Percentiles rank a stretch among this genome's conserved stretches.
These are phyloP conservation scores for Sebastes steindachneri DNA, from an alignment of 2,797 vertebrate genomes.

Conservation along the genomic window DNA sequence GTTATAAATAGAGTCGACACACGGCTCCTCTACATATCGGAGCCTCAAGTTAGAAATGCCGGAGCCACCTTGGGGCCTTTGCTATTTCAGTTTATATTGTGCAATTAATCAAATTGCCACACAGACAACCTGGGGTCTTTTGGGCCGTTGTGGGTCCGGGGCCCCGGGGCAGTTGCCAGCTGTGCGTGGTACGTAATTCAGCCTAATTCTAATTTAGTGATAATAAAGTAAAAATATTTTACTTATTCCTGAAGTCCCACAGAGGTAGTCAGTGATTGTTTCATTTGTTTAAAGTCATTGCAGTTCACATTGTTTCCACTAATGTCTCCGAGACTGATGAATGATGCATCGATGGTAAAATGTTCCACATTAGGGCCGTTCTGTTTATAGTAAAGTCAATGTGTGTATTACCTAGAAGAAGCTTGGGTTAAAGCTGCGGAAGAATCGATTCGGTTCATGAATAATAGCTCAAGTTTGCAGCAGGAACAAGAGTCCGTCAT, in stretches of 20 bases:
- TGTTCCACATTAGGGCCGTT: constrained; percentile 18
- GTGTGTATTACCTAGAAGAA: background rate
- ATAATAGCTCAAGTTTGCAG: background rate
- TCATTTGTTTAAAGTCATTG: background rate
- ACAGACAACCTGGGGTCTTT: background rate
- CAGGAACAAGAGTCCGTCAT: background rate
- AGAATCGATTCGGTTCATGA: background rate
- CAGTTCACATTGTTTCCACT: background rate
- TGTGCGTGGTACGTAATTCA: background rate
- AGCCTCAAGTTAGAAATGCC: background rate
- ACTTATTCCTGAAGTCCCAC: background rate
- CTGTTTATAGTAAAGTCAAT: background rate
- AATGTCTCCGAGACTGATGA: background rate
- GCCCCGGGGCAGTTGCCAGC: background rate
- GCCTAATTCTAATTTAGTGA: background rate
- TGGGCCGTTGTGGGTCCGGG: background rate
- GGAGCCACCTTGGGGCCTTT: background rate
- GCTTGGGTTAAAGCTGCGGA: background rate
- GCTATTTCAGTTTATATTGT: background rate
- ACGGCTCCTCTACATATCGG: background rate
- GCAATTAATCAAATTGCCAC: background rate
- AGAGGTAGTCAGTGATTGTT: background rate
- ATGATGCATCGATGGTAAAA: background rate
- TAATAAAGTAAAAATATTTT: background rate
- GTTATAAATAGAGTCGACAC: background rate